A percentile compares a stretch with the other conserved stretches of the same genome.
Evolutionary conservation across 2,888 invertebrate genomes (phyloP).

Genomic region (Sisyra nigra): DNA sequence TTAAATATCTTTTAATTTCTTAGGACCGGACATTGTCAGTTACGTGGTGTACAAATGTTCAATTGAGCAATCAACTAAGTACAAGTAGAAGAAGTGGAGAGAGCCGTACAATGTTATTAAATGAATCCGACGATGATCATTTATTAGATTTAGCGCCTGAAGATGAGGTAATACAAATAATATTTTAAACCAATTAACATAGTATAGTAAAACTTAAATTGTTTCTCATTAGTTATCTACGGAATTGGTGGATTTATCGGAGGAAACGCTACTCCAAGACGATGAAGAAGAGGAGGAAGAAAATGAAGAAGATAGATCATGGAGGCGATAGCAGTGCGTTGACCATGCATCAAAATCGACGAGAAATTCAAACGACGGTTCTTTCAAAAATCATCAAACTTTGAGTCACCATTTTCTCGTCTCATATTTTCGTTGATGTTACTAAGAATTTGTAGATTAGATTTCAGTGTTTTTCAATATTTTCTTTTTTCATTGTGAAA

Average conservation of each 20-base stretch:
- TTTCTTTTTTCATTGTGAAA: not conserved
- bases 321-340: slow-evolving; percentile 62
- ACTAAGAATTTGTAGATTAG: not conserved
- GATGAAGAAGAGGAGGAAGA: slow-evolving; percentile 80
- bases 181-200: not conserved
- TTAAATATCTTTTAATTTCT: slow-evolving; percentile 10
- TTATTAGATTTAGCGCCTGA: slow-evolving; percentile 25
- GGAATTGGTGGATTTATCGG: slow-evolving; percentile 27
- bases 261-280: slow-evolving; percentile 57
- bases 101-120: slow-evolving; percentile 21
- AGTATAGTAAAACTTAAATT: not conserved
- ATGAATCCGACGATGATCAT: slow-evolving; percentile 28
- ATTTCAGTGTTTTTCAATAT: not conserved
- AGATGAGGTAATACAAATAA: slow-evolving; percentile 20
- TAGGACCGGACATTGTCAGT: slow-evolving; percentile 27
- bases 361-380: no score
- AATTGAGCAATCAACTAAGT: slow-evolving; percentile 20
- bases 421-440: not conserved
- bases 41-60: slow-evolving; percentile 23
- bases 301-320: slow-evolving; percentile 69
- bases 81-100: slow-evolving; percentile 14
- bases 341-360: not conserved
- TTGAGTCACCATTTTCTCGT: no score
- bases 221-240: slow-evolving; percentile 5
- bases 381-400: no score